Evolutionary conservation across 2,888 invertebrate species (phyloP), one percentile per base, ranked within the genome.

Genomic region (Hyppa rectilinea): DNA sequence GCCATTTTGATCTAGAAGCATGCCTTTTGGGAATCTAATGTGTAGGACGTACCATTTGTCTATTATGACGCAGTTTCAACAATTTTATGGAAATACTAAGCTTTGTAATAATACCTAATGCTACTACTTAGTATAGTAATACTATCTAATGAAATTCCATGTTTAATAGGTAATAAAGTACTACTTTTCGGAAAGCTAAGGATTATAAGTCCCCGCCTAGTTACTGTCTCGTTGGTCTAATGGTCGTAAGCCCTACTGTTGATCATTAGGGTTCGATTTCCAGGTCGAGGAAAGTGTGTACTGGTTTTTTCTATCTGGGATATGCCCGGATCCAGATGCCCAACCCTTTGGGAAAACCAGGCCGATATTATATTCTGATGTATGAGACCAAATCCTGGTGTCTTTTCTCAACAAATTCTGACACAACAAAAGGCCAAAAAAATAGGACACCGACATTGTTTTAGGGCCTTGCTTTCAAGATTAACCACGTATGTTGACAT

Each of bases 401-500:
- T 12, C 40, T 4, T 23, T 29, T 36, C 10, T 53, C 17, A 26
- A 47, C 20, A 47, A 52, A 26, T 38, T 68, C 10, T 67, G 66
- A 64, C 49, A 62, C n/a, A 67, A 47, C 55, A n/a, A 61, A n/a
- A 26, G 17, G 29, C 47, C 14, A 5, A 47, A 75, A 58, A 66
- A 55, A 80, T 68, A 55, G 67, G 56, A 60, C 47, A 72, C 66
- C 34, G 49, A 65, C 68, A 67, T 62, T 53, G 50, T 73, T 59
- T 71, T 69, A 70, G 73, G 70, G 56, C 65, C 76, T 80, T 76
- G 77, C 70, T 62, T 79, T 80, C 76, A 80, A 84, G 79, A 71
- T 64, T 78, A 84, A 84, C 78, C 63, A 75, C 80, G 64, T 81
- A 68, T 83, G 82, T 82, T 79, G 84, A 85, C 79, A 85, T 85